Base-by-base conservation (phyloP, 2,888 invertebrate species). In the Lasioglossum zephyrum region DNA sequence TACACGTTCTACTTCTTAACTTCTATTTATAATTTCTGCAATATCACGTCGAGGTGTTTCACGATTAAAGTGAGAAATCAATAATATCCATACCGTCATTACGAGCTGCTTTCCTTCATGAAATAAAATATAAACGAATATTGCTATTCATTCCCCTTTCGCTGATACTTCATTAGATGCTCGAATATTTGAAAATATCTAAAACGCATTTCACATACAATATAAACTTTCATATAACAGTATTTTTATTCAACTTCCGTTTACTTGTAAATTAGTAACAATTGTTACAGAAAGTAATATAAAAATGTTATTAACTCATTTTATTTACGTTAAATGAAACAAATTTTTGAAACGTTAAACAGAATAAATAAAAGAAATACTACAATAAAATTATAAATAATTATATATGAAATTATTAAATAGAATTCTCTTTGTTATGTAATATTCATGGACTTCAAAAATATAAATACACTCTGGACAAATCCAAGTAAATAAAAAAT, bases 21-120 rank as follows among this genome's bases (percentile, higher is more conserved):
- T 73, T 44, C 73, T 69, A 69, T 69, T 73, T 73, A 73, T 73
- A 73, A 73, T 41, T 73, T 69, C 69, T 39, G 69, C 69, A 69
- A 39, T 39, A 69, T 69, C 69, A 69, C 22, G 69, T 22, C 69
- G 36, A 69, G 69, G 69, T 69, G 69, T 69, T 69, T 69, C 69
- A 69, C 36, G 69, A 41, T 72, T 44, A 72, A 13, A 72, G 41
- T 44, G 2, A 16, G 39, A 72, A 72, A 72, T 41, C 39, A 72
- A 72, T 72, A 72, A 44, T 41, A 70, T 70, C 39, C 72, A n/a
- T 41, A 44, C 26, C n/a, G 9, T 69, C 22, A 69, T 69, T 39
- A 39, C 9, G 9, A 39, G 22, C 69, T 2, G 39, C 11, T 69
- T 69, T 22, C 22, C 69, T 22, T 39, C 36, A 4, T 69, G 22